phyloP scores from a whole-genome alignment of 2,797 vertebrate genomes.

The Acrocephalus scirpaceus region DNA sequence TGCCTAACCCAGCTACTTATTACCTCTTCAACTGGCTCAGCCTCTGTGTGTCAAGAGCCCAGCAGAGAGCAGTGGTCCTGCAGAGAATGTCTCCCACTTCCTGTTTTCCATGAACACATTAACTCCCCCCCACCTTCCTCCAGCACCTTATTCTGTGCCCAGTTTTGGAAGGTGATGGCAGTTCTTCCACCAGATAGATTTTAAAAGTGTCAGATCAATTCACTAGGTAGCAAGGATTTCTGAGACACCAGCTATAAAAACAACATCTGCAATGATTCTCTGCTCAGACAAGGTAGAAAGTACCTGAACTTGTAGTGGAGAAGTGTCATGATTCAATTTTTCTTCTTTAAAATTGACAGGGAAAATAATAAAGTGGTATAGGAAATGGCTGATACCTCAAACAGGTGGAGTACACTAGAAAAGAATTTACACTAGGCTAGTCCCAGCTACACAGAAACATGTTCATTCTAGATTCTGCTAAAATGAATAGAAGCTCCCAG shows the following conservation, averaged over 20 bases:
- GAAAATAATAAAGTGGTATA: not conserved
- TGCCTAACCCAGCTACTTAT: not conserved
- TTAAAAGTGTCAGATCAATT: not conserved
- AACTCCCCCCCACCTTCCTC: not conserved
- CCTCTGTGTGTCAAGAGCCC: not conserved
- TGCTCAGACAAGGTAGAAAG: not conserved
- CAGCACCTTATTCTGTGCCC: not conserved
- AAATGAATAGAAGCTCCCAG: not conserved
- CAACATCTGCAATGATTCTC: not conserved
- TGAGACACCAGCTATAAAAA: not conserved
- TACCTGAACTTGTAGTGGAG: not conserved
- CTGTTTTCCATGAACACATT: not conserved
- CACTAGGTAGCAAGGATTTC: not conserved
- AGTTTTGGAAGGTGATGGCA: not conserved
- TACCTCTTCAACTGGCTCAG: not conserved
- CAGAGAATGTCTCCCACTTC: not conserved
- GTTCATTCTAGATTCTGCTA: not conserved
- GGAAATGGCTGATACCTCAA: not conserved
- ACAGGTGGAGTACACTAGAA: not conserved
- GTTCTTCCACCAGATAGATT: not conserved
- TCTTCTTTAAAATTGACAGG: not conserved
- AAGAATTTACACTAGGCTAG: not conserved
- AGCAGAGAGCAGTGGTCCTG: not conserved
- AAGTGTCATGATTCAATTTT: not conserved
- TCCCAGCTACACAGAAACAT: not conserved